Conservation (phyloP, 2,113 vertebrate genomes). For the Microtus montanus region DNA sequence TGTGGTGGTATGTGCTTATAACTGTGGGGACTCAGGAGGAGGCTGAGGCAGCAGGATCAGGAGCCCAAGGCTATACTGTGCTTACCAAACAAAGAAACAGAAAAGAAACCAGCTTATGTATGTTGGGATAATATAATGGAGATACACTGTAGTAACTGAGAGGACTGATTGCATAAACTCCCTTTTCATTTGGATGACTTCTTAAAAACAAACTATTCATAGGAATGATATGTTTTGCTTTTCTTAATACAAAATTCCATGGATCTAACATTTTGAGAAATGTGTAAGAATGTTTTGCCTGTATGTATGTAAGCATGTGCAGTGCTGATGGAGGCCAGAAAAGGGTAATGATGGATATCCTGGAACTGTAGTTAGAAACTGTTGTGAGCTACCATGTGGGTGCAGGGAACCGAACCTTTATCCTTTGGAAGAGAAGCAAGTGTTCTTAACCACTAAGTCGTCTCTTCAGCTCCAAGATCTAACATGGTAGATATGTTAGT, state of each 20-base stretch:
- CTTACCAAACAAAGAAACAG: not conserved
- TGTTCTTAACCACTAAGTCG: not conserved
- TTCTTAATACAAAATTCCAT: not conserved
- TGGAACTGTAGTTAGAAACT: not conserved
- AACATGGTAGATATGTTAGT: not conserved
- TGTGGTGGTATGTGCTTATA: not conserved
- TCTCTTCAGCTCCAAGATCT: not conserved
- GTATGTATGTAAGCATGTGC: no score
- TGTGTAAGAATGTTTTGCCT: not conserved
- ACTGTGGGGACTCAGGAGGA: not conserved
- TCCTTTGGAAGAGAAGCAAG: not conserved
- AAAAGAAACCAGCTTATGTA: not conserved
- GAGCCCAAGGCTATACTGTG: not conserved
- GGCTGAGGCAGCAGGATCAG: not conserved
- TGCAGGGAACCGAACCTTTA: not conserved
- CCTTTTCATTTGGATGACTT: constrained; percentile 11
- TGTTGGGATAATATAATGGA: not conserved
- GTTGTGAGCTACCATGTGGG: not conserved
- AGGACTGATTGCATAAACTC: not conserved
- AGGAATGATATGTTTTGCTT: not conserved
- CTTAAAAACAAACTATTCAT: not conserved
- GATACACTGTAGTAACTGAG: not conserved
- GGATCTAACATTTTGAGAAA: not conserved
- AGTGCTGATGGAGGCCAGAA: not conserved
- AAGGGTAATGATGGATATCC: not conserved